Evolutionary conservation across 2,888 invertebrate species (phyloP), one percentile per base, ranked within the genome.

Genomic region (Nemurella pictetii): DNA sequence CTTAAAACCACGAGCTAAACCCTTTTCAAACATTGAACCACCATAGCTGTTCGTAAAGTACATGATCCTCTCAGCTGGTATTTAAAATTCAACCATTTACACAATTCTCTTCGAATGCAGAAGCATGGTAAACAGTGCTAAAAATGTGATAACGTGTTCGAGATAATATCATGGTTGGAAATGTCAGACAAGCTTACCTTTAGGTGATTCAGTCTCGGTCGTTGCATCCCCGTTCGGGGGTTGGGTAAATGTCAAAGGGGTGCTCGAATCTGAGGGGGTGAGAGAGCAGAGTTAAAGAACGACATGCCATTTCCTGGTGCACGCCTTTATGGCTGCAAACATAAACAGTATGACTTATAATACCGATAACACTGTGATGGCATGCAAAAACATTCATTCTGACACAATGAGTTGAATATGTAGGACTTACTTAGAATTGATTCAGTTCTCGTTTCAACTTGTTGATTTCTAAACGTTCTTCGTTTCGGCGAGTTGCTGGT

Each of bases 231-330:
- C 78, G 30, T 78, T 78, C 5, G 29, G 20, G 78, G 29, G n/a
- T 1, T n/a, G 29, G n/a, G 78, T n/a, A 78, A 78, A 78, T 78
- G 78, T 78, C 78, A 29, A 78, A 30, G 30, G 29, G 78, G 30
- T 20, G 77, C 27, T 77, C 12, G 27, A 26, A 12, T 20, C n/a
- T 27, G 28, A n/a, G 26, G 12, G 73, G 32, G 32, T 3, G 9
- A 32, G 4, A 55, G 55, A 55, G 12, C 9, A 20, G 55, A n/a
- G n/a, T n/a, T n/a, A n/a, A n/a, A n/a, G n/a, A n/a, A n/a, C n/a
- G n/a, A n/a, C n/a, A n/a, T n/a, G n/a, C n/a, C n/a, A n/a, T n/a
- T n/a, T n/a, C n/a, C n/a, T n/a, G n/a, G n/a, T n/a, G n/a, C n/a
- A n/a, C n/a, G n/a, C n/a, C n/a, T n/a, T n/a, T n/a, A n/a, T n/a